phyloP scores from a whole-genome alignment of 1,140 invertebrate genomes.

The Zaprionus tsacasi region DNA sequence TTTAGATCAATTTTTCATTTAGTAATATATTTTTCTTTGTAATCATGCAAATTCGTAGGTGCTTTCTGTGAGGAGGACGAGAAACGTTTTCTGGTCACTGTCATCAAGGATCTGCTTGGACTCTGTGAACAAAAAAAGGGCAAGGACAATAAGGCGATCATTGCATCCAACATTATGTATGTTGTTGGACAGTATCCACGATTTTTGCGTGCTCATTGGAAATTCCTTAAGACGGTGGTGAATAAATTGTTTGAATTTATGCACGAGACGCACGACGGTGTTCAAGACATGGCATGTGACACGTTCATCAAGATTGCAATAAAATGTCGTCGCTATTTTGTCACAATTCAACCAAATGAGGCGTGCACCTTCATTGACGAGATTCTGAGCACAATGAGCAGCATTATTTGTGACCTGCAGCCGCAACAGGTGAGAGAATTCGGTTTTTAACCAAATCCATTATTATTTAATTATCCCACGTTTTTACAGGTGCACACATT shows the following conservation, averaged over 20 bases:
- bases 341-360: conserved; percentile 98
- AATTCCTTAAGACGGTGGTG: conserved; percentile 99
- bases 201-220: conserved; percentile 99
- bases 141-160: conserved; percentile 99
- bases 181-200: conserved; percentile 99
- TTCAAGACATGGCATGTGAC: conserved; percentile 99
- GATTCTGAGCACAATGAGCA: conserved; percentile 97
- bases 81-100: conserved; percentile 99
- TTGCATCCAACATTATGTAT: conserved; percentile 99
- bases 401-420: conserved; percentile 99
- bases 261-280: conserved; percentile 99
- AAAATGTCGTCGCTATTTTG: conserved; percentile 99
- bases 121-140: conserved; percentile 99
- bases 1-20: no score
- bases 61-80: conserved; percentile 97
- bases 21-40: no score
- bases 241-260: conserved; percentile 99
- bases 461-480: not conserved
- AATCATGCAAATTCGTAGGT: conserved; percentile 48
- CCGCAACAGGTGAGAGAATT: conserved; percentile 91
- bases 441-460: not conserved
- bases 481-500: conserved; percentile 97
- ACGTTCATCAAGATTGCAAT: conserved; percentile 99
- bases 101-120: conserved; percentile 99
- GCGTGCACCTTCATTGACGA: conserved; percentile 99